Evolutionary conservation across 1,140 invertebrate genomes (phyloP), one percentile per base, ranked within the genome.

Genomic region (Saxidomus purpurata): DNA sequence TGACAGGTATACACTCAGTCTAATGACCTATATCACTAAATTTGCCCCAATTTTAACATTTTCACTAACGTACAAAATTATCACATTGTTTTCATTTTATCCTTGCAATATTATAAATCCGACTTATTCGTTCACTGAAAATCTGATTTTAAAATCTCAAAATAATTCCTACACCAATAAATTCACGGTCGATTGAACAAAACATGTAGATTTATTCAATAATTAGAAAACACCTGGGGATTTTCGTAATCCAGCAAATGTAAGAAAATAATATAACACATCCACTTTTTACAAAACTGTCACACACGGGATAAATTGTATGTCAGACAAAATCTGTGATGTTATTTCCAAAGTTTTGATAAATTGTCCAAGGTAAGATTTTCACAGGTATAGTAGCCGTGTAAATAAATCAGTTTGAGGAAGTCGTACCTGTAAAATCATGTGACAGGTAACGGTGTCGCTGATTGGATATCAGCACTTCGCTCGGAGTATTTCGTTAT

Each of bases 361-460:
- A 79, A 36, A 79, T 79, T 22, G 9, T 8, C 31, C 1, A 31
- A 47, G 31, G 28, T n/a, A 31, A 47, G 15, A 59, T 36, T 49
- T 79, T 79, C 76, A 79, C 76, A 47, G 55, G 76, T n/a, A n/a
- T 79, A 55, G 49, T 79, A 55, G 49, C 76, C 4, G 76, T 52
- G 28, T 79, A 59, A 49, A 79, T 79, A 79, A 79, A 79, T 79
- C 76, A 31, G 74, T 77, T 49, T 77, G n/a, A 79, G 76, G 76
- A 79, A 79, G 76, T 79, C 76, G 11, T 79, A 79, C 76, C 76
- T 79, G 76, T 34, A 38, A 79, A 52, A 52, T 34, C 76, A 79
- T 52, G 76, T 79, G 76, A 79, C 76, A 52, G 0, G 3, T 52
- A 79, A 25, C 28, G 9, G 17, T 49, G 47, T 79, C 34, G 17